A percentile compares a stretch with the other conserved stretches of the same genome.
Conservation (phyloP, 1,140 invertebrate genomes). For the Brachionus sp. region DNA sequence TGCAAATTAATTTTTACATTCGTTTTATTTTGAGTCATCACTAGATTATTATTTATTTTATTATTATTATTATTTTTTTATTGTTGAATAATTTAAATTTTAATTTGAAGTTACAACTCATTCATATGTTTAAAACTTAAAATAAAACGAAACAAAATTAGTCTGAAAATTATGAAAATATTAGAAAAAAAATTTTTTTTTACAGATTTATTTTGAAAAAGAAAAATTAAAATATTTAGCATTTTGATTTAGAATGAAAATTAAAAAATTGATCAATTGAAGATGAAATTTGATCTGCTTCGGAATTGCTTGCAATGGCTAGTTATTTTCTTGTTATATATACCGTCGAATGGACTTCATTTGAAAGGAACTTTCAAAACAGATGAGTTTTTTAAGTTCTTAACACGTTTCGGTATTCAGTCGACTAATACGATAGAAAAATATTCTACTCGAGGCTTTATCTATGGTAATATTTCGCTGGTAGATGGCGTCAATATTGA, state of each 20-base stretch:
- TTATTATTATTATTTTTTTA: neutral
- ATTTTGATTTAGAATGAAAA: constrained; percentile 25
- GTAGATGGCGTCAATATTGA: constrained; percentile 64
- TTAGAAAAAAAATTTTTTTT: neutral
- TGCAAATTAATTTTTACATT: constrained; percentile 22
- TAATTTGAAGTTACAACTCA: neutral
- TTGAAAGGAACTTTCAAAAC: constrained; percentile 57
- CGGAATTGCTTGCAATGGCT: neutral
- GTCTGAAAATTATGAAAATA: constrained; percentile 8
- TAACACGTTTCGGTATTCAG: constrained; percentile 91
- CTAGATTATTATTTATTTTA: neutral
- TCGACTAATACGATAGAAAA: constrained; percentile 79
- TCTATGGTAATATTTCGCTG: constrained; percentile 86
- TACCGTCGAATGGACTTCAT: constrained; percentile 49
- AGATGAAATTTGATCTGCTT: neutral
- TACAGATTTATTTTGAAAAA: neutral
- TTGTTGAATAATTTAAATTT: constrained; percentile 20
- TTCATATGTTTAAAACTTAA: neutral
- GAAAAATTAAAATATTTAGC: neutral
- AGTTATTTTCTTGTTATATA: neutral
- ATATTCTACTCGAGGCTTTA: constrained; percentile 80
- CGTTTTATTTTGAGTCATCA: neutral
- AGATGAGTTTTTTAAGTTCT: constrained; percentile 78
- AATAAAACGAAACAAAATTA: neutral
- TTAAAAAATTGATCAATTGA: neutral